Percentiles rank a stretch among this genome's conserved stretches.
Conservation (phyloP, 2,113 vertebrate genomes). For the Oreocharis arfaki region DNA sequence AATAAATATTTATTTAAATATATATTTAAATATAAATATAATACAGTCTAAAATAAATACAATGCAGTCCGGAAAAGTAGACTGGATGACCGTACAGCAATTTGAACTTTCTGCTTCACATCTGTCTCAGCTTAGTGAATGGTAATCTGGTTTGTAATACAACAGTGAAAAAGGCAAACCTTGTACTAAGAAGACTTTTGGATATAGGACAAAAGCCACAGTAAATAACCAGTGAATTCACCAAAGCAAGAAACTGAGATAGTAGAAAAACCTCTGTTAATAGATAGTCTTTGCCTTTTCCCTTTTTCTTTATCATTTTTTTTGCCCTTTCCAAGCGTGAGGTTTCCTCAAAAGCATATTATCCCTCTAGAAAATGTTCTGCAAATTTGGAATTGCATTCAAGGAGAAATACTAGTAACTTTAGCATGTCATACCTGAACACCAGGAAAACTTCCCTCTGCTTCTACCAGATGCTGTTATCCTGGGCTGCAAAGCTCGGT, state of each 20-base stretch:
- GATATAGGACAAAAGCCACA: not conserved
- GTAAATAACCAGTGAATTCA: not conserved
- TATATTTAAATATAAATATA: not conserved
- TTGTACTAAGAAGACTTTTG: not conserved
- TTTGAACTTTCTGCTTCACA: not conserved
- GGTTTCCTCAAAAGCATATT: not conserved
- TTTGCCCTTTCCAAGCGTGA: not conserved
- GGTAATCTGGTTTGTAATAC: not conserved
- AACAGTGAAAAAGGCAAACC: not conserved
- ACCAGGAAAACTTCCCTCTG: not conserved
- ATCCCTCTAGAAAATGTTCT: not conserved
- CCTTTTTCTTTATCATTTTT: not conserved
- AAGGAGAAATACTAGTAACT: not conserved
- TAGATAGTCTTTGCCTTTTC: not conserved
- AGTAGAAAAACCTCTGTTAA: not conserved
- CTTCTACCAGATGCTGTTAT: not conserved
- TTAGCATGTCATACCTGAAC: not conserved
- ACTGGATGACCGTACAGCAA: not conserved
- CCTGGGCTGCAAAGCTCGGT: not conserved
- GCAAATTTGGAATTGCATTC: not conserved
- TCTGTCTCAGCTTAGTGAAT: not conserved
- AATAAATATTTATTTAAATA: too few relatives aligned
- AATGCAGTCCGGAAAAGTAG: not conserved
- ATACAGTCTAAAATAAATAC: too few relatives aligned
- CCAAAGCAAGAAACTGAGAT: not conserved